These are phyloP conservation scores for Thymelicus acteon DNA, from an alignment of 2,888 invertebrate genomes.

Conservation along the genomic window DNA sequence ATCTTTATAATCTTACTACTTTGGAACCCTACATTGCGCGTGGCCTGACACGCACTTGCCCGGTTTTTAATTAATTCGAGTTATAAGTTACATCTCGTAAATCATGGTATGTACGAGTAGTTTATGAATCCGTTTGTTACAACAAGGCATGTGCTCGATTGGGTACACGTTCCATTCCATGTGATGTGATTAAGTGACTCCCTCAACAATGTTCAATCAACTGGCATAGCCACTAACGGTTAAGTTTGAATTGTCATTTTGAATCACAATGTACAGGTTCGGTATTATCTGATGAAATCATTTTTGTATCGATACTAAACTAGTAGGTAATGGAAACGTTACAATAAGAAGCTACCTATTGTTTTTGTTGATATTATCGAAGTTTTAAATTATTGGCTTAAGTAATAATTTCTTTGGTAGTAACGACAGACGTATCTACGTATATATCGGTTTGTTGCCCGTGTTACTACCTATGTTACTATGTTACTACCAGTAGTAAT, in stretches of 20 bases:
- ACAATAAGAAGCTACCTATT: too few species aligned
- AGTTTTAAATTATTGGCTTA: too few species aligned
- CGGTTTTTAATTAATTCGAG: neutral
- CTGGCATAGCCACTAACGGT: conserved; percentile 50
- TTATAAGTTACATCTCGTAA: conserved; percentile 12
- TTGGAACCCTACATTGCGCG: too few species aligned
- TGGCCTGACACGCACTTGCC: too few species aligned
- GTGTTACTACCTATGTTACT: too few species aligned
- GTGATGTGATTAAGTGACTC: conserved; percentile 60
- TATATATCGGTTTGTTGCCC: too few species aligned
- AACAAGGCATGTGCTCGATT: conserved; percentile 44
- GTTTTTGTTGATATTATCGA: too few species aligned
- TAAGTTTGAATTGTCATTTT: neutral
- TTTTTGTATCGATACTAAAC: neutral
- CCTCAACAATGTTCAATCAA: conserved; percentile 66
- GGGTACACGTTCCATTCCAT: conserved; percentile 17
- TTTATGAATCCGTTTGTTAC: conserved; percentile 31
- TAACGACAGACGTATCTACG: too few species aligned
- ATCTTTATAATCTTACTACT: too few species aligned
- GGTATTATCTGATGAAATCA: neutral
- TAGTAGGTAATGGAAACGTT: too few species aligned
- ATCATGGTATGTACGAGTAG: conserved; percentile 18
- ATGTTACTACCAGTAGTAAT: too few species aligned
- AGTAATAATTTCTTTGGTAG: too few species aligned
- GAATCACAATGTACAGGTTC: neutral